Evolutionary conservation across 2,113 vertebrate species (phyloP), one percentile per base, ranked within the genome.

Genomic region (Poecilia latipinna): DNA sequence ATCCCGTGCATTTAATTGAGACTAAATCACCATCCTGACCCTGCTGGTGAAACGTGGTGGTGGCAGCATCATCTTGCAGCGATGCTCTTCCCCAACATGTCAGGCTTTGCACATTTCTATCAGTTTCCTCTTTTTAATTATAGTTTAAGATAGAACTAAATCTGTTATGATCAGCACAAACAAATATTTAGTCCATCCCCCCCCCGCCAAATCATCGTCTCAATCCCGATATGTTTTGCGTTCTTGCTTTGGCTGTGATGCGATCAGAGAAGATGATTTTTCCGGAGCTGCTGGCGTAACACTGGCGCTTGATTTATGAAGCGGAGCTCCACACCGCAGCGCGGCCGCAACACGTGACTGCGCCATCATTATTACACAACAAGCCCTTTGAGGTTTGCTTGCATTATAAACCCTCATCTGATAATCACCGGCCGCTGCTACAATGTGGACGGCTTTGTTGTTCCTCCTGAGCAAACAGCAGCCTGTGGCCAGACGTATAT

Each of bases 311-410:
- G 74, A 72, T 83, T 26, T 12, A 79, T 73, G 65, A 77, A 72
- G 51, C 79, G 61, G 68, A 64, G 72, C 77, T 65, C 19, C 48
- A 48, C 65, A 48, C 10, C 17, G 7, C 13, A 24, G 67, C 70
- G 74, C 62, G 65, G 57, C 35, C 72, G 39, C 44, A 61, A 82
- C 81, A 61, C 71, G 81, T 85, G 82, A 82, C 80, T 75, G 70
- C 77, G 68, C 12, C 82, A 28, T 85, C 75, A 60, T 74, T 29
- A 77, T 93, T 91, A 86, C 80, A 78, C 90, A 92, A 89, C 84
- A 77, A 17, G 17, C 64, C 83, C 79, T 84, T 79, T 72, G 85
- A 89, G 83, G 81, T 80, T 85, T 51, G 51, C 70, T 28, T 65
- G 74, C 75, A 62, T 85, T 68, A 80, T 78, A 64, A 42, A 77